phyloP scores from a whole-genome alignment of 2,113 vertebrate genomes.

The Sterna hirundo region DNA sequence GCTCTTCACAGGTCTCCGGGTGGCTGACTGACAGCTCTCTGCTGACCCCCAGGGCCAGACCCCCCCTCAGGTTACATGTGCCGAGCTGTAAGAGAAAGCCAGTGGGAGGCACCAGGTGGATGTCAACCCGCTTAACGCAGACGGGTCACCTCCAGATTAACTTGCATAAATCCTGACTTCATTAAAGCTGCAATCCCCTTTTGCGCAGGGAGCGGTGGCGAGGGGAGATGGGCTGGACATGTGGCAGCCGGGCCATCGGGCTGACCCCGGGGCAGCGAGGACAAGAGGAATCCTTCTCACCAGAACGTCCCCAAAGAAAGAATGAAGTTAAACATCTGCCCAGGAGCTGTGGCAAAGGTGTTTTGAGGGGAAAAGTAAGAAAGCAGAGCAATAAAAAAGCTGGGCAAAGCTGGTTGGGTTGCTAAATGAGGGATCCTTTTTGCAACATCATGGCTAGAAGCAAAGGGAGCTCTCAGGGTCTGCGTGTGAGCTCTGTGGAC shows the following conservation, averaged over 20 bases:
- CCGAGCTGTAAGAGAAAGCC: not conserved
- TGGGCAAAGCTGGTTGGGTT: slow-evolving; percentile 72
- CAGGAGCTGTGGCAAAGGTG: slow-evolving; percentile 67
- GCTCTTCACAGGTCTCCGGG: not conserved
- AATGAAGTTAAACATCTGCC: slow-evolving; percentile 70
- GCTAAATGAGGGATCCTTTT: not conserved
- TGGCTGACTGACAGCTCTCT: not conserved
- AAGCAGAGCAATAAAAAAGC: slow-evolving; percentile 48
- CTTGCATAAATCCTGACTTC: slow-evolving; percentile 31
- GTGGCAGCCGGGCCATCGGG: not conserved
- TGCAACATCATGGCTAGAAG: not conserved
- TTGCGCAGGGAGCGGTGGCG: not conserved
- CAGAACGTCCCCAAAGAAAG: slow-evolving; percentile 60
- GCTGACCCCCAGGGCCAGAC: no score
- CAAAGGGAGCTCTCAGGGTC: not conserved
- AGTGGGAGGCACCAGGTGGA: not conserved
- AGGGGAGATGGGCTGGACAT: not conserved
- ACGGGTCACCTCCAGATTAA: not conserved
- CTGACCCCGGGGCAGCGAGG: slow-evolving; percentile 35
- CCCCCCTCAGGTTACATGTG: fast-evolving
- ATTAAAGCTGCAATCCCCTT: slow-evolving; percentile 30
- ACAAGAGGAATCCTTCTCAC: slow-evolving; percentile 65
- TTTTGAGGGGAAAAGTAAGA: slow-evolving; percentile 8
- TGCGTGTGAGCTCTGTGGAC: not conserved
- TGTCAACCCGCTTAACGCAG: not conserved